Evolutionary conservation across 2,113 vertebrate species (phyloP), one percentile per base, ranked within the genome.

Genomic region (Falcunculus frontatus): DNA sequence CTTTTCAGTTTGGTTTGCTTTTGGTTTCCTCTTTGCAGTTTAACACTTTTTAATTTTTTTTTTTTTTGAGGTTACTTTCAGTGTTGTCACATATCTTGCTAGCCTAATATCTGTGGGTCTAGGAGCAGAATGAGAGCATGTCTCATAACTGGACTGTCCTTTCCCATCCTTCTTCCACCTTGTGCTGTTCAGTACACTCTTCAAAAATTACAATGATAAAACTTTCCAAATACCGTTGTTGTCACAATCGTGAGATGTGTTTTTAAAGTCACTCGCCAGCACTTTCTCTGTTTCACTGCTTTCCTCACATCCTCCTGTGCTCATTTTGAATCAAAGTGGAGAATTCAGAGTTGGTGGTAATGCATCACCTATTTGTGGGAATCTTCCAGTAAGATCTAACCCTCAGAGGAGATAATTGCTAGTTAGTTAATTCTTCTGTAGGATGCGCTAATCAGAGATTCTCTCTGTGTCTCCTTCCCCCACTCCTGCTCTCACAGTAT

Each of bases 211-310:
- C 11, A 13, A 0, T 70, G 21, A 35, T 37, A 17, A 70, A 77
- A 29, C 19, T 53, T 56, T 12, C 1, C 4, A 50, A 46, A 6
- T 69, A 21, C 20, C 65, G 3, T 32, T 70, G 5, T 27, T 84
- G 33, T 77, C 30, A 52, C n/a, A 15, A 0, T 44, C 0, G 0
- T 46, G 37, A 80, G 41, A 27, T 17, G 8, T 6, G 3, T 33
- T 87, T 87, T 78, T 62, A 10, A 77, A 55, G 47, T 47, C 39
- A 29, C 1, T 46, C 0, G 0, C 7, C 22, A 49, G 59, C 12
- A 25, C 50, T 83, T 75, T 7, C 9, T 65, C 33, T 62, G 26
- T 73, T 76, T 44, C 67, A 9, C 29, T 68, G 35, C 35, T 68
- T 76, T 69, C 49, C 69, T 89, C 16, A n/a, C 46, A 32, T n/a